Conservation (phyloP, 37 sponge, comb jelly and placozoan genomes). For the Amphimedon queenslandica region DNA sequence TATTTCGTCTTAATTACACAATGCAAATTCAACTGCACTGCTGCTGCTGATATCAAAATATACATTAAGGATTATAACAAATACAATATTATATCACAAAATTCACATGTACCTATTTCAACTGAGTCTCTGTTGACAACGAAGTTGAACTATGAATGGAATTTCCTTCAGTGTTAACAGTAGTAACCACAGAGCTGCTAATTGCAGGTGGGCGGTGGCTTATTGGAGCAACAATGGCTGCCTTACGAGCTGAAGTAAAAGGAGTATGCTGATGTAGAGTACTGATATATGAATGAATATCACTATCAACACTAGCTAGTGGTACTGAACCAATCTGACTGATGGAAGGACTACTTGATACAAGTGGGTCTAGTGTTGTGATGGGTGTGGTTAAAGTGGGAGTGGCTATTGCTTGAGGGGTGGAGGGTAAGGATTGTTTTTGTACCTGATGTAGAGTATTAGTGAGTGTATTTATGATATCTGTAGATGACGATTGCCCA, state of each 20-base stretch:
- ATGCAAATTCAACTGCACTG: too few relatives aligned
- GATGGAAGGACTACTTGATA: neutral
- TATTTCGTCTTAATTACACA: too few relatives aligned
- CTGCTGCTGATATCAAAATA: too few relatives aligned
- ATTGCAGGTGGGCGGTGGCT: slow-evolving; percentile 1
- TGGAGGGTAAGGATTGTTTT: too few relatives aligned
- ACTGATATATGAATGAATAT: neutral
- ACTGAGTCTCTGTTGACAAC: too few relatives aligned
- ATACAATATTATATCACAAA: too few relatives aligned
- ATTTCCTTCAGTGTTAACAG: too few relatives aligned
- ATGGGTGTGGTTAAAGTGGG: neutral
- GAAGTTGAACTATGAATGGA: too few relatives aligned
- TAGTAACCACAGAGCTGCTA: too few relatives aligned
- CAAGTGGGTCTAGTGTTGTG: neutral
- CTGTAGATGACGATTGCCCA: neutral
- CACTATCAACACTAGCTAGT: neutral
- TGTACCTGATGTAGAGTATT: neutral
- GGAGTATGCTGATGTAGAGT: too few relatives aligned
- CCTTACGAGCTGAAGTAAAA: neutral
- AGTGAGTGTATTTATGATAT: neutral
- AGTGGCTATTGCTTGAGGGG: neutral
- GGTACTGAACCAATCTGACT: neutral
- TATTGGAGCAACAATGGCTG: neutral
- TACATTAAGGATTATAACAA: too few relatives aligned
- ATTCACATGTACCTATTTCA: too few relatives aligned